Evolutionary conservation across 2,888 invertebrate species (phyloP).

Genomic region (Caenorhabditis sp.): DNA sequence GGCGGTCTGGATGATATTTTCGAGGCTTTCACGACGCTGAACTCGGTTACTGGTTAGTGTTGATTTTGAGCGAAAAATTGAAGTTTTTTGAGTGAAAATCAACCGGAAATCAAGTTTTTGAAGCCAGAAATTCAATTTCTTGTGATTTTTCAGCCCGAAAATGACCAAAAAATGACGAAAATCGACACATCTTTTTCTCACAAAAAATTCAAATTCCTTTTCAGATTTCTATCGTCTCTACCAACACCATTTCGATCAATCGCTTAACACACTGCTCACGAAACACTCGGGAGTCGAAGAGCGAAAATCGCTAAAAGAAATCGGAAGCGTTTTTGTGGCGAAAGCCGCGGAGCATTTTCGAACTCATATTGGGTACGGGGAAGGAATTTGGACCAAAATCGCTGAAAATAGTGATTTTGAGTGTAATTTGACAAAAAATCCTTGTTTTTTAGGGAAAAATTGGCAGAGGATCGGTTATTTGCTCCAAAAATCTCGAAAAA

Average conservation of each 20-base stretch:
- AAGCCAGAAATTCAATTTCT: too few species aligned
- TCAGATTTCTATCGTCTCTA: constrained; percentile 66
- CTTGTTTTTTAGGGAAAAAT: too few species aligned
- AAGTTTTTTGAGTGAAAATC: too few species aligned
- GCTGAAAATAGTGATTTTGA: neutral
- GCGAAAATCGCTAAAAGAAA: constrained; percentile 53
- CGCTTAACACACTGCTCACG: constrained; percentile 25
- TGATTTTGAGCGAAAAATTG: neutral
- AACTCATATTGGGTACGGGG: constrained; percentile 51
- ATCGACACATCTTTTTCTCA: neutral
- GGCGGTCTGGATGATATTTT: constrained; percentile 63
- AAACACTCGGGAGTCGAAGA: constrained; percentile 35
- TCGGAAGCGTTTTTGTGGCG: constrained; percentile 40
- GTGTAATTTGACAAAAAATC: neutral
- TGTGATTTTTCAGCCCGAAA: too few species aligned
- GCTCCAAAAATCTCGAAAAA: too few species aligned
- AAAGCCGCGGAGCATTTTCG: constrained; percentile 58
- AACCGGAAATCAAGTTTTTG: too few species aligned
- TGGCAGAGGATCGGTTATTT: too few species aligned
- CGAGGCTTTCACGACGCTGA: constrained; percentile 58
- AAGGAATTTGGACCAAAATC: too few species aligned
- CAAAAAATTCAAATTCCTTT: constrained; percentile 5
- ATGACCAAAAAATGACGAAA: neutral
- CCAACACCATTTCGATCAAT: constrained; percentile 66
- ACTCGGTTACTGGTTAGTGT: constrained; percentile 52